Base-by-base conservation (phyloP, 2,888 invertebrate genomes). In the Drosophila limbata region DNA sequence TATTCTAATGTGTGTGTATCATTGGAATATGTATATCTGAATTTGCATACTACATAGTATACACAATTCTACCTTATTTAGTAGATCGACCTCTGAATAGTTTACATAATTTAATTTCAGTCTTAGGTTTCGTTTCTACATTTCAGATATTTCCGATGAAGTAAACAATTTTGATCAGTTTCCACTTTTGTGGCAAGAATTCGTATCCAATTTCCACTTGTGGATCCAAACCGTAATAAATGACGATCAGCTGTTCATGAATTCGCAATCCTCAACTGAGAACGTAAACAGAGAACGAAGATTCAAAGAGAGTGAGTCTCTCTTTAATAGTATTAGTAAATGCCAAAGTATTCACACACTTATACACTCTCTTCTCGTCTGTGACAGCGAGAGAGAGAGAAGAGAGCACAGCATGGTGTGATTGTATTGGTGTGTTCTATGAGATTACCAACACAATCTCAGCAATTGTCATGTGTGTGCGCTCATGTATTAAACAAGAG, bases 241-340 rank as follows among this genome's bases (percentile, higher is more conserved):
- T 68, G 61, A 19, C 48, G 6, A 37, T 35, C 52, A 55, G 39
- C 61, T 61, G 59, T 25, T 40, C 9, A 4, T 3, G 13, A 48
- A 9, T 28, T 39, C 21, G 28, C 42, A 48, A 31, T 19, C 8
- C 8, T 15, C 39, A 37, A 37, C 42, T n/a, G 47, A 57, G 55
- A 69, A 74, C 59, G 56, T 79, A 81, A 83, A 83, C 84, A 82
- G 81, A 83, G 82, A 80, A 11, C 15, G 11, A 1, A 44, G 3
- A 37, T 13, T 0, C 13, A 50, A 64, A 64, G 64, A 69, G 68
- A 64, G 68, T 53, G 17, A 6, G 1, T 19, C 10, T 11, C 3
- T 13, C 42, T 59, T 25, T 48, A 3, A 4, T 52, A 35, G 68
- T 68, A 57, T 63, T 62, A n/a, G 68, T 68, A 19, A 15, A 11